Evolutionary conservation across 2,113 vertebrate species (phyloP), one percentile per base, ranked within the genome.

Genomic region (Anseranas semipalmata): DNA sequence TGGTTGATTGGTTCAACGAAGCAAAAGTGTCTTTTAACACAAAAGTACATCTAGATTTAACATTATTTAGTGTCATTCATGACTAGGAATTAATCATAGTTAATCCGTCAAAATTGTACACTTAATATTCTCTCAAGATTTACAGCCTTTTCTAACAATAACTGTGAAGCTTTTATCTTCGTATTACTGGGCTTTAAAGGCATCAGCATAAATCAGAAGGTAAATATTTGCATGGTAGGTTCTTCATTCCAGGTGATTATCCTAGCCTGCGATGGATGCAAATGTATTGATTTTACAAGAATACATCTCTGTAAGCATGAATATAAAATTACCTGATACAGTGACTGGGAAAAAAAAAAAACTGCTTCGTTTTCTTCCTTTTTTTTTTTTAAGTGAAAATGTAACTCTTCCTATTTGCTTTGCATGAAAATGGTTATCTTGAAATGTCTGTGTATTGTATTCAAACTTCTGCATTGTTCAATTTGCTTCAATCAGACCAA

Each of bases 121-220:
- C 48, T 90, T 94, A 89, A 37, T 75, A 94, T 83, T 95, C 32
- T 96, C 13, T 85, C 50, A 10, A 84, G 48, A 91, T 92, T 90
- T 84, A 73, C 20, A 55, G 5, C 43, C 55, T 96, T 70, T 72
- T 41, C 52, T 90, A 90, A 86, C 18, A 82, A 59, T 77, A 55
- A 74, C 30, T 87, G 32, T 90, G 89, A 91, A 93, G 15, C 21
- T 75, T 95, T 96, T 94, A 74, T 67, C 11, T 10, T 95, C 35
- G 67, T 88, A 41, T 7, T 87, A 13, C 27, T 50, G 52, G 52
- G 75, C n/a, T 92, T 84, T 62, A 92, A 94, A 94, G 35, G 56
- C 63, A 96, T 59, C 53, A 58, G 16, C 83, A 86, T 78, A 96
- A 95, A 97, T 86, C 70, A 96, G 43, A 92, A 89, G 22, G 91